phyloP scores from a whole-genome alignment of 2,888 invertebrate species.

The Theretra japonica region DNA sequence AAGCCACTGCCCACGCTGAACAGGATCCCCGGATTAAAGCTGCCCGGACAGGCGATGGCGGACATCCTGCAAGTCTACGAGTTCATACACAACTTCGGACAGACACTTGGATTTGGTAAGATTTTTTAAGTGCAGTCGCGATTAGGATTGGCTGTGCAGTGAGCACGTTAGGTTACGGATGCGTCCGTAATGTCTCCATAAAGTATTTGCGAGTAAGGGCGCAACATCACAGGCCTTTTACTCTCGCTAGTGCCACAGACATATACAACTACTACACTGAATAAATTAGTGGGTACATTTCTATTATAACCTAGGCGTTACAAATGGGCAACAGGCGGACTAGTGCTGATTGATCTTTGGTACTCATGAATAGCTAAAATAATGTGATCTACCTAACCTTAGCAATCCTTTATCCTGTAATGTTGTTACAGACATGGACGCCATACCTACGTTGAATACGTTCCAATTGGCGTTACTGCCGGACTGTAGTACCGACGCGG shows the following conservation, averaged over 20 bases:
- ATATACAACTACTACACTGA: too few relatives aligned
- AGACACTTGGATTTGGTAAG: slow-evolving; percentile 96
- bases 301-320: too few relatives aligned
- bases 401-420: neutral
- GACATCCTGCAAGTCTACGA: slow-evolving; percentile 98
- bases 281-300: too few relatives aligned
- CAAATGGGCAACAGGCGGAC: too few relatives aligned
- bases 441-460: slow-evolving; percentile 93
- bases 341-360: too few relatives aligned
- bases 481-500: slow-evolving; percentile 90
- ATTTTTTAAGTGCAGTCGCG: neutral
- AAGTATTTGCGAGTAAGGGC: too few relatives aligned
- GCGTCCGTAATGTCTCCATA: neutral
- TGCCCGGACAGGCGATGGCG: slow-evolving; percentile 95
- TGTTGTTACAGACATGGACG: slow-evolving; percentile 89
- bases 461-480: slow-evolving; percentile 94
- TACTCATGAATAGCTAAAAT: too few relatives aligned
- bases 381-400: too few relatives aligned
- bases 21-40: slow-evolving; percentile 91
- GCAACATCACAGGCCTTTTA: too few relatives aligned
- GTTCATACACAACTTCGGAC: slow-evolving; percentile 98
- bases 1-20: slow-evolving; percentile 89
- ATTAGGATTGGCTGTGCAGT: too few relatives aligned
- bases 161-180: too few relatives aligned
- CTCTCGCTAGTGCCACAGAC: too few relatives aligned